Base-by-base conservation (phyloP, 1,140 invertebrate species). In the Drosophila dunni region DNA sequence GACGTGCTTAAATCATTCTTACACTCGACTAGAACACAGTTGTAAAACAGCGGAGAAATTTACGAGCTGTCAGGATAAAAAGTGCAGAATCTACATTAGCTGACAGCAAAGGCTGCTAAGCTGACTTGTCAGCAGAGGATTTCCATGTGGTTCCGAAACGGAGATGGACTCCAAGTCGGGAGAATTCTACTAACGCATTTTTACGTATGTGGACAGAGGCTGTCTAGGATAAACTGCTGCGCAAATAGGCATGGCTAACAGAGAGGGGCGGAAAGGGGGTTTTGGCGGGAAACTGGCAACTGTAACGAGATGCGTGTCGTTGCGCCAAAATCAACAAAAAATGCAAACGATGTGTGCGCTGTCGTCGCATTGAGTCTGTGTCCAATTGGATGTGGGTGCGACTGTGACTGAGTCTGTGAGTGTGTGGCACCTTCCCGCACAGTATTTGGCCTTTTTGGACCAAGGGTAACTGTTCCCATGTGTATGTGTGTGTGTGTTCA, bases 271-370 rank as follows among this genome's bases (percentile, higher is more conserved):
- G n/a, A n/a, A 42, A 11, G 7, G 7, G 13, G n/a, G 68, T 29
- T 4, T 29, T 2, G 3, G 1, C 1, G 24, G 24, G 7, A 7
- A 33, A 15, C 34, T 46, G 42, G 56, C 45, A 66, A 79, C 51
- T 82, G 76, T 86, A 86, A 86, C 83, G 76, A 86, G 83, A 81
- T 86, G 72, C 83, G 83, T 86, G 83, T 83, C 83, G 79, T 86
- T 83, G 83, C 68, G 83, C 79, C 83, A 86, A 86, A 86, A 86
- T 86, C 83, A 86, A 86, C 83, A 86, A 70, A 88, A 88, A 86
- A 86, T 86, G 83, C 83, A 86, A 86, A 86, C 83, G 84, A 86
- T 86, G 83, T 86, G 79, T 79, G 79, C 64, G 71, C 78, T 79
- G 66, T 78, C 69, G 58, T 70, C 71, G 48, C 45, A 42, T 6